Conservation (phyloP, 2,797 vertebrate species). For the Clarias fuscus region DNA sequence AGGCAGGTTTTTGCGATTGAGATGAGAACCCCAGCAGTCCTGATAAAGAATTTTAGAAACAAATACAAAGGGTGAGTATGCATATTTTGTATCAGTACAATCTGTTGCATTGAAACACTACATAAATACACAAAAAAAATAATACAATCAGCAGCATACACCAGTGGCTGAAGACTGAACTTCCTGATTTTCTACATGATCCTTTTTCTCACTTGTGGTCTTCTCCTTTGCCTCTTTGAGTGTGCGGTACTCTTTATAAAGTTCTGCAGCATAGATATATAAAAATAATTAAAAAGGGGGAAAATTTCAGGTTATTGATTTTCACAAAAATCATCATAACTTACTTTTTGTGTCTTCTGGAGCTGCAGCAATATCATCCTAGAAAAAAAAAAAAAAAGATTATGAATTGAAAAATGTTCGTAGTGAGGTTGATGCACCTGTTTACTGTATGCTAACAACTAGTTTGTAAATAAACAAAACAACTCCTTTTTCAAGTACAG, state of each 20-base stretch:
- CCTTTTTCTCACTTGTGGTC: constrained; percentile 39
- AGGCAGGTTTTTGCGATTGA: constrained; percentile 76
- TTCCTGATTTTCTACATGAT: constrained; percentile 24
- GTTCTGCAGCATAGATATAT: constrained; percentile 65
- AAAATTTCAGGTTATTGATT: background rate
- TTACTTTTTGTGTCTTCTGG: constrained; percentile 82
- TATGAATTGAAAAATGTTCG: background rate
- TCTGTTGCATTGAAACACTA: background rate
- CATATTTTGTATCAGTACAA: background rate
- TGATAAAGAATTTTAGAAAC: constrained; percentile 34
- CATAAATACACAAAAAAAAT: background rate
- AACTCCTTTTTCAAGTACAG: background rate
- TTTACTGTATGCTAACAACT: background rate
- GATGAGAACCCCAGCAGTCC: constrained; percentile 84
- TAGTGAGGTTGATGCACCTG: too few relatives aligned
- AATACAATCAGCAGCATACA: constrained; percentile 24
- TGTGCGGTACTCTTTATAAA: constrained; percentile 84
- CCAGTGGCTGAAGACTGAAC: constrained; percentile 17
- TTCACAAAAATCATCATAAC: constrained; percentile 48
- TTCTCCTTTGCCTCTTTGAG: constrained; percentile 75
- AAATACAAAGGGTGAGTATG: background rate
- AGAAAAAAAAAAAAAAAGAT: constrained; percentile 32
- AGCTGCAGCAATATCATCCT: constrained; percentile 83
- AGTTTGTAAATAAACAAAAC: background rate
- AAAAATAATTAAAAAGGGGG: background rate